Evolutionary conservation across 2,113 vertebrate species (phyloP), one percentile per base, ranked within the genome.

Genomic region (Cryptotis parvus): DNA sequence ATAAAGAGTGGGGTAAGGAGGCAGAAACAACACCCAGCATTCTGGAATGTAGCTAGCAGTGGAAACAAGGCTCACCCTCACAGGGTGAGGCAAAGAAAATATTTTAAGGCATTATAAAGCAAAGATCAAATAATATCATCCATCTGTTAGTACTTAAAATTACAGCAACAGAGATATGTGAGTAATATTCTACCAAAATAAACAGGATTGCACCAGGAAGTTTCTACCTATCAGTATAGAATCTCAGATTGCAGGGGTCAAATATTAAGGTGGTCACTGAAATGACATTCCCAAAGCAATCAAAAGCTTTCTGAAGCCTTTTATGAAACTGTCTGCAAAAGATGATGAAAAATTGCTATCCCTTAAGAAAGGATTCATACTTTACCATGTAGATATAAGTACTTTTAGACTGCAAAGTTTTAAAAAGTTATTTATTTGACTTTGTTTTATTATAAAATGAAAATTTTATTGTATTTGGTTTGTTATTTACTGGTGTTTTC

Each of bases 251-350:
- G 7, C 7, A 18, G 7, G 33, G 15, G 27, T 45, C 63, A 69
- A 33, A 52, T 4, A 39, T 70, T 41, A 70, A 49, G 49, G 7
- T 39, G 16, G 5, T 26, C 41, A 37, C 24, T 45, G 72, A 29
- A 43, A 37, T 20, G 6, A 76, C 35, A 82, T 24, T 73, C 61
- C 58, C 52, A 27, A 82, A 78, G 37, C 3, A 78, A 12, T 66
- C 65, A 35, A 87, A 87, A 43, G 0, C 9, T 43, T 81, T 70
- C 22, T 37, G 70, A 85, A 26, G 14, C 55, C 90, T 88, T 73
- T 55, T 92, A 79, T 90, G 43, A 58, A 87, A 89, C 15, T 74
- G 8, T 20, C 90, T 92, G 83, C 89, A 90, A 90, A 58, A 29
- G 31, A 41, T 90, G 55, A 37, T 24, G 27, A 10, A 24, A 85